phyloP scores from a whole-genome alignment of 2,113 vertebrate species.

The Plectropomus leopardus region DNA sequence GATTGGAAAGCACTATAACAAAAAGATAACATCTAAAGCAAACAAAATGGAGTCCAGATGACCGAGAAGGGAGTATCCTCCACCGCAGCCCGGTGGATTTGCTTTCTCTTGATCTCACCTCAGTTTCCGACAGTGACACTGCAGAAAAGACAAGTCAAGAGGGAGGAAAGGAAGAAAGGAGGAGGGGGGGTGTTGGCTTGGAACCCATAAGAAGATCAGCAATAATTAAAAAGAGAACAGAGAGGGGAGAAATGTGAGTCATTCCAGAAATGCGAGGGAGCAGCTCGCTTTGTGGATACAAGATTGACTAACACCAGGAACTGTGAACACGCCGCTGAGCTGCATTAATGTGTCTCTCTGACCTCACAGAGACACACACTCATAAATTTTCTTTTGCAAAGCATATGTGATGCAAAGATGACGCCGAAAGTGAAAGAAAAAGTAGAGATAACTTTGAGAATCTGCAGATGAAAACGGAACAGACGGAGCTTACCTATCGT shows the following conservation, averaged over 20 bases:
- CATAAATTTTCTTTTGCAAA: conserved; percentile 15
- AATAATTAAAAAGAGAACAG: conserved; percentile 71
- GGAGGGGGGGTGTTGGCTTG: conserved; percentile 42
- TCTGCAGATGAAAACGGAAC: conserved; percentile 32
- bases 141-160: conserved; percentile 44
- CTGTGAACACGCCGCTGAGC: conserved; percentile 52
- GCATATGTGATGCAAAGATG: conserved; percentile 43
- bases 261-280: conserved; percentile 89
- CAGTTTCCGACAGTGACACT: conserved; percentile 60
- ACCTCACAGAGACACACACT: conserved; percentile 34
- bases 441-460: conserved; percentile 35
- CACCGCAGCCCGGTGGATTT: conserved; percentile 29
- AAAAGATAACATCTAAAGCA: conserved; percentile 59
- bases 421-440: conserved; percentile 14
- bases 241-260: conserved; percentile 87
- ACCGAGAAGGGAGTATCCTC: conserved; percentile 46
- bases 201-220: conserved; percentile 59
- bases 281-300: conserved; percentile 79
- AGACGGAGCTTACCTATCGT: conserved; percentile 36
- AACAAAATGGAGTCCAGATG: conserved; percentile 73
- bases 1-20: conserved; percentile 47
- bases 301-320: conserved; percentile 68
- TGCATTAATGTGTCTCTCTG: conserved; percentile 59
- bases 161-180: not conserved
- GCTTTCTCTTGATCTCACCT: conserved; percentile 68